Conservation (phyloP, 2,113 vertebrate species). For the Embiotoca jacksoni region DNA sequence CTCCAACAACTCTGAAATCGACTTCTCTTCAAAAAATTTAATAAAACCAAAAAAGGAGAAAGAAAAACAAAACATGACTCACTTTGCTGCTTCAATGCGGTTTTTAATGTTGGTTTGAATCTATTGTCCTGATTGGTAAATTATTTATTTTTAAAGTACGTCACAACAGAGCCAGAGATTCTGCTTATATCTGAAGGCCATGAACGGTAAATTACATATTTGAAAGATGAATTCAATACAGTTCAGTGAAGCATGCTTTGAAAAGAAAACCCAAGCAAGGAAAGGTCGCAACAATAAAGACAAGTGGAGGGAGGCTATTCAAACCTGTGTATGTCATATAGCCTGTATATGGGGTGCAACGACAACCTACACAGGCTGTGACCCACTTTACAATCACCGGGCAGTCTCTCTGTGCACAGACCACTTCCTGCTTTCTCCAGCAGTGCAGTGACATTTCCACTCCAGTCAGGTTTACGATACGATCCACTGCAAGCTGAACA, state of each 20-base stretch:
- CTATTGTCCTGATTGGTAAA: neutral
- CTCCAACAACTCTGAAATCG: neutral
- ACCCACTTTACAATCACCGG: slow-evolving; percentile 14
- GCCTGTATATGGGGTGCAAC: neutral
- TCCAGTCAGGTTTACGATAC: slow-evolving; percentile 27
- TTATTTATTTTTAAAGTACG: neutral
- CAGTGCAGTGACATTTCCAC: slow-evolving; percentile 20
- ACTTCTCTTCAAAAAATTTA: neutral
- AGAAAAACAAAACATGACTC: neutral
- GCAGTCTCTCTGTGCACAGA: neutral
- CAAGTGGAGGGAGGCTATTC: neutral
- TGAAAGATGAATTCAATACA: too few species aligned
- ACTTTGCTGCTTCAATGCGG: neutral
- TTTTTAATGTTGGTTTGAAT: neutral
- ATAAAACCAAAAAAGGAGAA: too few species aligned
- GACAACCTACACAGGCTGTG: slow-evolving; percentile 19
- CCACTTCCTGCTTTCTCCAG: slow-evolving; percentile 2
- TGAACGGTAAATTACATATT: neutral
- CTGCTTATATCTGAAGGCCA: neutral
- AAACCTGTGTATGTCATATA: neutral
- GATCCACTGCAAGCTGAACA: slow-evolving; percentile 24
- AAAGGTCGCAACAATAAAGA: neutral
- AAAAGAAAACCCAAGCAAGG: neutral
- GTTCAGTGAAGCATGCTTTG: too few species aligned
- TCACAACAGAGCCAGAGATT: neutral